phyloP scores from a whole-genome alignment of 1,140 invertebrate genomes.

The Drusus annulatus region DNA sequence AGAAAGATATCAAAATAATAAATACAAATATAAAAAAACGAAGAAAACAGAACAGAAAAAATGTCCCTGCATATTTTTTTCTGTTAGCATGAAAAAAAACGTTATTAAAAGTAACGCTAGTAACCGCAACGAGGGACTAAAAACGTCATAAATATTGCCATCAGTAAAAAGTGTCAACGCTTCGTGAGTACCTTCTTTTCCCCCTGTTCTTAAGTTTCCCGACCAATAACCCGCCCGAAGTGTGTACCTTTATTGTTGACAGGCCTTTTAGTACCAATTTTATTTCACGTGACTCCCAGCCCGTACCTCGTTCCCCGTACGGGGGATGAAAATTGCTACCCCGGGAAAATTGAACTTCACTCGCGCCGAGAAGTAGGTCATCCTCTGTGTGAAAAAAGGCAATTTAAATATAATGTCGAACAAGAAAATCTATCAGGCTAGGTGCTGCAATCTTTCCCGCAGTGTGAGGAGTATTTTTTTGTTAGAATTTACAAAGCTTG shows the following conservation, averaged over 20 bases:
- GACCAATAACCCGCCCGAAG: conserved; percentile 4
- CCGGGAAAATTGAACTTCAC: background rate
- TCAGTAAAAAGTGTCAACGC: background rate
- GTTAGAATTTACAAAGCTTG: no score
- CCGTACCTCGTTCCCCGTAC: background rate
- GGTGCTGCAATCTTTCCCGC: no score
- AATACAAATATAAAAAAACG: no score
- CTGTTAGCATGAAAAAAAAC: no score
- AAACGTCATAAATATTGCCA: background rate
- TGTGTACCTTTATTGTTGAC: conserved; percentile 19
- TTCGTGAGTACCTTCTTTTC: background rate
- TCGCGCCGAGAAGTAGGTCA: background rate
- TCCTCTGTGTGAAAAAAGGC: background rate
- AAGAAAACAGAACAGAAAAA: no score
- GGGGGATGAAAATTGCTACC: background rate
- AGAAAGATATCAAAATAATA: no score
- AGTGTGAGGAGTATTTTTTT: no score
- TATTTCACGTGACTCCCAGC: background rate
- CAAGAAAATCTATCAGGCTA: no score
- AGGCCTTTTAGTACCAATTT: conserved; percentile 11
- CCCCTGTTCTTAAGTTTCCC: conserved; percentile 2
- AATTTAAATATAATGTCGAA: no score
- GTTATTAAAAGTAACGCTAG: no score
- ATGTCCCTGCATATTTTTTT: no score
- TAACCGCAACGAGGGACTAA: no score